Evolutionary conservation across 2,797 vertebrate species (phyloP).

Genomic region (Silurus lanzhouensis): DNA sequence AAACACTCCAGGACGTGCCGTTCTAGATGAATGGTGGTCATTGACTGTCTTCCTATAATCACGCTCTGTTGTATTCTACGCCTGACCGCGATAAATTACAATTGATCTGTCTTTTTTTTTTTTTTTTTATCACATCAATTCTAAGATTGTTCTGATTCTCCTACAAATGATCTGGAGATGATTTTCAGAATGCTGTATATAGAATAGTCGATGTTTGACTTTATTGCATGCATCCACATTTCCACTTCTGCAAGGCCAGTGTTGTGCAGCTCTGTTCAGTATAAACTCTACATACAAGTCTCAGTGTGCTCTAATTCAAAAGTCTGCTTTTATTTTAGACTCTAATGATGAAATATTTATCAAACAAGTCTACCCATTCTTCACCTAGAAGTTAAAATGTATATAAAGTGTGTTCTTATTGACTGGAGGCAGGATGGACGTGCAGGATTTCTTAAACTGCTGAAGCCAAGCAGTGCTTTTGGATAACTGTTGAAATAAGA

Average conservation of each 20-base stretch:
- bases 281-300: background rate
- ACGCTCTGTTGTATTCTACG: background rate
- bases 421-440: background rate
- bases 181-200: background rate
- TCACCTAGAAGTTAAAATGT: background rate
- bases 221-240: background rate
- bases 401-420: background rate
- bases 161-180: background rate
- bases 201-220: background rate
- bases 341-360: background rate
- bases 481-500: background rate
- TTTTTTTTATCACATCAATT: background rate
- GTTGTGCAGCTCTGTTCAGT: background rate
- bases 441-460: constrained; percentile 9
- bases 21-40: background rate
- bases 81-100: background rate
- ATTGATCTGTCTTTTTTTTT: background rate
- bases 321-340: background rate
- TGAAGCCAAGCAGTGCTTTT: background rate
- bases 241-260: background rate
- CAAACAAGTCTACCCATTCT: background rate
- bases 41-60: background rate
- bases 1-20: background rate
- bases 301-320: background rate
- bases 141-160: background rate